Conservation (phyloP, 37 sponge, comb jelly and placozoan genomes). For the Eunapius fragilis region DNA sequence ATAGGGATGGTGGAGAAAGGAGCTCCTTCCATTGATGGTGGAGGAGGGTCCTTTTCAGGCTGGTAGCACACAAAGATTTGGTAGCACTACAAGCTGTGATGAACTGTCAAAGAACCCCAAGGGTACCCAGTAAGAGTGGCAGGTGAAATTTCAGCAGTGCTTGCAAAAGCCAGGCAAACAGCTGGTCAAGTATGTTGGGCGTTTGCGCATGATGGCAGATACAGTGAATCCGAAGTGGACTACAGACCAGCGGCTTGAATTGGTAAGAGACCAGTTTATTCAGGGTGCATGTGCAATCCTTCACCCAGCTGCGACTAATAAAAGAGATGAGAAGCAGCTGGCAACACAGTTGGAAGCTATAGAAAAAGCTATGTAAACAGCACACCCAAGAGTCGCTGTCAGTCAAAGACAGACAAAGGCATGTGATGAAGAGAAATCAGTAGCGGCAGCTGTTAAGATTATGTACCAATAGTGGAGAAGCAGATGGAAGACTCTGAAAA, state of each 20-base stretch:
- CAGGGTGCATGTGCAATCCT: not conserved
- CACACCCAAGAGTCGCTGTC: not conserved
- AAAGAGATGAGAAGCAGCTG: conserved; percentile 14
- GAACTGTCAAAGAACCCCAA: not conserved
- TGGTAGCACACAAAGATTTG: not conserved
- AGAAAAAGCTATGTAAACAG: not conserved
- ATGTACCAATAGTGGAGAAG: not conserved
- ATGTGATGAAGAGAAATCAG: not conserved
- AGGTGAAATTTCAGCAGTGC: not conserved
- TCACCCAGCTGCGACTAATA: conserved; percentile 21
- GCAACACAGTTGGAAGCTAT: conserved; percentile 1
- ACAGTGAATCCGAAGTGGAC: not conserved
- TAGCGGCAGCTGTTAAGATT: not conserved
- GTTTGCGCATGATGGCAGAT: not conserved
- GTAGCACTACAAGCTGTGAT: conserved; percentile 1
- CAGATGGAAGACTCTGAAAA: conserved; percentile 3
- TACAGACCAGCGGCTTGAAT: not conserved
- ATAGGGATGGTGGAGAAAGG: not conserved
- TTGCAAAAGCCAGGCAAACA: not conserved
- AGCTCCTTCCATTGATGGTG: not conserved
- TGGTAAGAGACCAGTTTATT: not conserved
- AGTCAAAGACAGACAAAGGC: not conserved
- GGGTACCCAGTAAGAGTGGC: not conserved
- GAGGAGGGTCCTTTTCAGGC: not conserved
- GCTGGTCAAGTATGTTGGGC: not conserved